Evolutionary conservation across 92 coral and sea anemone genomes (phyloP), one percentile per base, ranked within the genome.

Genomic region (Pocillopora meandrina): DNA sequence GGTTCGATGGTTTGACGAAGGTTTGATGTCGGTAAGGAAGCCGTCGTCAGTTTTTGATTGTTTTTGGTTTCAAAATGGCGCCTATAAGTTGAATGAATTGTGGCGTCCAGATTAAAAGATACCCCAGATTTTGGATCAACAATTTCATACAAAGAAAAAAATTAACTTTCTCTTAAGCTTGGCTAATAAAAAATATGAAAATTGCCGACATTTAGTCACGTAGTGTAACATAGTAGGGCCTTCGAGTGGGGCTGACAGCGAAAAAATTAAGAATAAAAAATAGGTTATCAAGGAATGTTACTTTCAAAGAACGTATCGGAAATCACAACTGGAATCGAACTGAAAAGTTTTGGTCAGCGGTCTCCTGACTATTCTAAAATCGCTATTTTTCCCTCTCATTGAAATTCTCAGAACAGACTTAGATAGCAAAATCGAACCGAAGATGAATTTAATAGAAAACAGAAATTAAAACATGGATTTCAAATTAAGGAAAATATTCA

Each of bases 1-100:
- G 80, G 80, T 2, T 83, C 86, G 58, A 68, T 83, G 18, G 86
- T 83, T 83, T 83, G 86, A 83, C 80, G 58, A 68, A 72, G 18
- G 86, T 83, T 83, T 83, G 86, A 83, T 72, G 20, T 16, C 4
- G 1, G 26, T 15, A 69, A 8, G 47, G 23, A 68, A 63, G 11
- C 49, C 16, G 12, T 70, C 10, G 26, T 12, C 56, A 36, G 21
- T 4, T 15, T 42, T 42, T 42, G 52, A 42, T 42, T 42, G 4
- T 42, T 42, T 42, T 42, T 42, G 4, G 8, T 42, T 3, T 42
- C 52, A 42, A 42, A 42, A 42, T 42, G 52, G 52, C 52, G 52
- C 8, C 52, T 3, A 42, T 3, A 42, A 7, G 4, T 42, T 42
- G 52, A 42, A 42, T 42, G 52, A 42, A 42, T 7, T 42, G 52